Evolutionary conservation across 2,113 vertebrate species (phyloP).

Genomic region (Microtus oregoni): DNA sequence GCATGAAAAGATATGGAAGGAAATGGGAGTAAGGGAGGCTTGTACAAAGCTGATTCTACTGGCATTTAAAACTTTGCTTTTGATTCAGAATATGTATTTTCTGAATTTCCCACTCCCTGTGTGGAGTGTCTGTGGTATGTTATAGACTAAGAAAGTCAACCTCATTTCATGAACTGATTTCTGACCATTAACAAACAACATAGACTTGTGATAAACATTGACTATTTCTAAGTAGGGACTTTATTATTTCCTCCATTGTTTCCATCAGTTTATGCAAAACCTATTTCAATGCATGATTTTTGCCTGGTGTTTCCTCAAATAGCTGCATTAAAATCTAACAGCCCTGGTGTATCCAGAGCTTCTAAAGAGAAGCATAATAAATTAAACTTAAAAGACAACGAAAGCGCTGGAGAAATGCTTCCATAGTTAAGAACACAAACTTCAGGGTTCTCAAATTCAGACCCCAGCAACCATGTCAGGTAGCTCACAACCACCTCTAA

Average conservation of each 20-base stretch:
- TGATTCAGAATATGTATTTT: neutral
- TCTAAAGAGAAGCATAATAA: neutral
- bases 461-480: too few species aligned
- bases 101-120: neutral
- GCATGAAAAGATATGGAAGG: neutral
- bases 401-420: neutral
- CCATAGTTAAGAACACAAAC: neutral
- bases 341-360: neutral
- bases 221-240: neutral
- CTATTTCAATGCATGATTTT: neutral
- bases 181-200: neutral
- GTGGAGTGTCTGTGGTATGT: neutral
- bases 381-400: neutral
- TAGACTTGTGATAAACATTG: neutral
- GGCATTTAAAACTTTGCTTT: neutral
- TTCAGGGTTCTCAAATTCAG: neutral
- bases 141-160: neutral
- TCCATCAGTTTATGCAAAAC: neutral
- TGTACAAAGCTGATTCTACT: neutral
- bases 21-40: neutral
- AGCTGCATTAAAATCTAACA: neutral
- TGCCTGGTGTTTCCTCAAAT: neutral
- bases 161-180: neutral
- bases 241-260: constrained; percentile 21
- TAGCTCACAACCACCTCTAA: neutral